Evolutionary conservation across 92 coral and sea anemone genomes (phyloP), one percentile per base, ranked within the genome.

Genomic region (Ricordea florida): DNA sequence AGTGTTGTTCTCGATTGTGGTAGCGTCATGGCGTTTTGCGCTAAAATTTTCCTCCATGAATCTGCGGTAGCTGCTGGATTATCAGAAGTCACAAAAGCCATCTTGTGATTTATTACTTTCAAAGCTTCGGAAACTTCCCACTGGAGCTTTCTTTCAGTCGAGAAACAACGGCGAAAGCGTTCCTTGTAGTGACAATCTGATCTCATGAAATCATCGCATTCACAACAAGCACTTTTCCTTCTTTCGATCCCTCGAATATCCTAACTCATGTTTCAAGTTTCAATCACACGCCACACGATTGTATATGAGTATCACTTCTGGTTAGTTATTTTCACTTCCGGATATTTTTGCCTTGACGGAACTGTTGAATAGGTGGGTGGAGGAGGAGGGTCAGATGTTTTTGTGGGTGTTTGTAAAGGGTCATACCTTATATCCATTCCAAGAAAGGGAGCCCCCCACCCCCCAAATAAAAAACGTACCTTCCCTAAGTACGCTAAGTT

Each of bases 51-150:
- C 69, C 57, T 72, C 20, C 75, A 72, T 72, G 81, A 71, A 62
- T 55, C 80, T 81, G 37, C 82, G 48, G 81, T 69, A 56, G 87
- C 87, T 58, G 82, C 87, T 63, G 76, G 82, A 55, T 73, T 72
- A 72, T 81, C 69, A 41, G 75, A 62, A 27, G 75, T 62, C 49
- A 21, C 68, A 42, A 80, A 79, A 26, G 79, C 47, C 66, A 79
- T 35, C 59, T 79, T 67, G 59, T 30, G 66, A 31, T 69, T 55
- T 48, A 65, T 53, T 50, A n/a, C 42, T 57, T 68, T 48, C 71
- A 79, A 58, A 45, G 78, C 66, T 63, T 57, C 57, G 13, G 25
- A 35, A 52, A 66, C 74, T 47, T 62, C 74, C 74, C 82, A 63
- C 37, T 76, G 82, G 70, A 46, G 70, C 53, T 57, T 57, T 58